Conservation (phyloP, 2,113 vertebrate species). For the Sorex araneus region DNA sequence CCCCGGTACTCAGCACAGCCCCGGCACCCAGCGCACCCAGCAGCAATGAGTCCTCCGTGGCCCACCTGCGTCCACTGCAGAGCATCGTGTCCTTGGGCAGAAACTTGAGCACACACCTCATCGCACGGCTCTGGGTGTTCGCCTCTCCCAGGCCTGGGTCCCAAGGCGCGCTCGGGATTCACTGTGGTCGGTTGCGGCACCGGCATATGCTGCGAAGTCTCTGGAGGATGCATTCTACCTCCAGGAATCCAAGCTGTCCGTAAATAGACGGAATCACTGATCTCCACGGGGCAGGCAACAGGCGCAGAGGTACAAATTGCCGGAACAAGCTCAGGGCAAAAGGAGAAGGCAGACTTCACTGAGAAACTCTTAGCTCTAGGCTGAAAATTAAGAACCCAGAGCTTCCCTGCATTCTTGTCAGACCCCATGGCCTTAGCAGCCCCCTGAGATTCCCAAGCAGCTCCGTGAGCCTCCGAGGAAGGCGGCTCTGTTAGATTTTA, state of each 20-base stretch:
- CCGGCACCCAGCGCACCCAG: not conserved
- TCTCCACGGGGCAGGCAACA: slow-evolving; percentile 35
- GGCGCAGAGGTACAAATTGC: not conserved
- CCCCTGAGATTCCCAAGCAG: slow-evolving; percentile 58
- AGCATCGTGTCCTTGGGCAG: not conserved
- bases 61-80: not conserved
- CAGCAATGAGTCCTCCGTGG: not conserved
- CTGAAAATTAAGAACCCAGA: slow-evolving; percentile 66
- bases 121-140: not conserved
- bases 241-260: not conserved
- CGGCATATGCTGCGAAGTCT: slow-evolving; percentile 35
- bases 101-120: not conserved
- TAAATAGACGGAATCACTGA: slow-evolving; percentile 52
- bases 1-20: not conserved
- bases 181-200: slow-evolving; percentile 24
- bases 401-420: slow-evolving; percentile 69
- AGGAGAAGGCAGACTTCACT: slow-evolving; percentile 31
- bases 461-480: slow-evolving; percentile 31
- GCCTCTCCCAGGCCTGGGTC: not conserved
- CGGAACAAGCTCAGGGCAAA: slow-evolving; percentile 6
- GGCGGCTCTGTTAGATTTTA: slow-evolving; percentile 37
- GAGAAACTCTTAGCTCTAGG: slow-evolving; percentile 66
- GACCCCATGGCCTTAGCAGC: slow-evolving; percentile 28
- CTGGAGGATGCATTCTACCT: slow-evolving; percentile 40
- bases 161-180: not conserved